Percentiles rank a stretch among this genome's conserved stretches.
Conservation (phyloP, 1,140 invertebrate species). For the Euwallacea similis region DNA sequence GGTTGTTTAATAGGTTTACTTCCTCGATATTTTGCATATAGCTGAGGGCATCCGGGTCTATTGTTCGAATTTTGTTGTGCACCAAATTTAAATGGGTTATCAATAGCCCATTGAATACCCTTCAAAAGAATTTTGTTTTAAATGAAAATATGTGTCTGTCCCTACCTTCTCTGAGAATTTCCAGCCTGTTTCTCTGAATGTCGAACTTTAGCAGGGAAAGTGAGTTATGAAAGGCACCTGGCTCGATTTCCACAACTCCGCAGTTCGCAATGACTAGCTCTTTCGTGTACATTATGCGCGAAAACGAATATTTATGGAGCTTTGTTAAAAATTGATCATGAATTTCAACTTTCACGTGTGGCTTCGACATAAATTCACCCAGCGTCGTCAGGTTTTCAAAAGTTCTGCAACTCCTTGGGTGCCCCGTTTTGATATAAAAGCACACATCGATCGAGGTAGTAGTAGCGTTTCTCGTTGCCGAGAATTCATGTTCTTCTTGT, state of each 20-base stretch:
- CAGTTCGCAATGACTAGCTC: conserved; percentile 23
- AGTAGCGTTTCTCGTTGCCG: background rate
- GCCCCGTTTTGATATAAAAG: conserved; percentile 4
- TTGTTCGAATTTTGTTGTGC: conserved; percentile 25
- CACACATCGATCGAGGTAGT: conserved; percentile 11
- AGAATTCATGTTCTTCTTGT: background rate
- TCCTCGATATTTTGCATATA: conserved; percentile 26
- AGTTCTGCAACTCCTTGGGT: conserved; percentile 11
- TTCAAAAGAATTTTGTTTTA: conserved; percentile 10
- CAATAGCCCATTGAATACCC: conserved; percentile 23
- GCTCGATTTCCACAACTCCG: conserved; percentile 15
- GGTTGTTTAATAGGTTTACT: conserved; percentile 23
- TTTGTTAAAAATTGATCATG: conserved; percentile 20
- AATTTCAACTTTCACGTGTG: conserved; percentile 27
- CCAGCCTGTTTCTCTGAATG: conserved; percentile 16
- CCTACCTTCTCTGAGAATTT: conserved; percentile 17
- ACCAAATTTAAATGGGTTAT: conserved; percentile 18
- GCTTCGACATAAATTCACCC: conserved; percentile 23
- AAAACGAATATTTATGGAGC: conserved; percentile 29
- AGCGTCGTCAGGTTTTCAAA: conserved; percentile 6
- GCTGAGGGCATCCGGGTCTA: conserved; percentile 29
- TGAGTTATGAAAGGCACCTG: conserved; percentile 9
- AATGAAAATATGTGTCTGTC: background rate
- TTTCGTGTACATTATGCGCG: conserved; percentile 5
- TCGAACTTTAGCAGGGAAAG: conserved; percentile 24